phyloP scores from a whole-genome alignment of 2,888 invertebrate genomes.

The Agonopterix alstromeriana region DNA sequence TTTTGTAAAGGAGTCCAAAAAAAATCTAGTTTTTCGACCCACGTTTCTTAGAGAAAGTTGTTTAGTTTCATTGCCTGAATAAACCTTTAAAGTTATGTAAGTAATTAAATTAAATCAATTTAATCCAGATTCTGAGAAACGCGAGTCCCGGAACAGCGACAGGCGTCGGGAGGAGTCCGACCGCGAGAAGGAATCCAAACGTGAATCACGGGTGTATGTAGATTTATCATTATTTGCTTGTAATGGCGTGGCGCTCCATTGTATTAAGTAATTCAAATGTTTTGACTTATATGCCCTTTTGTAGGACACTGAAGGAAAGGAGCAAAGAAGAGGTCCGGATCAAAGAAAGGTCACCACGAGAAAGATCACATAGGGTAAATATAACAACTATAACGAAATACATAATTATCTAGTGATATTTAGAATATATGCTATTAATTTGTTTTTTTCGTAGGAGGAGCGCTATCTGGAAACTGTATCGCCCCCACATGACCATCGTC shows the following conservation, averaged over 20 bases:
- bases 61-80: too few species aligned
- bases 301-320: slow-evolving; percentile 74
- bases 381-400: neutral
- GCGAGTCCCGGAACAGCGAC: slow-evolving; percentile 49
- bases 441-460: slow-evolving; percentile 50
- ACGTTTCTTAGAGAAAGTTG: too few species aligned
- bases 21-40: too few species aligned
- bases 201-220: slow-evolving; percentile 60
- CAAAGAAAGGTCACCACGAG: slow-evolving; percentile 74
- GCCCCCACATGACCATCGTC: slow-evolving; percentile 73
- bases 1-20: too few species aligned
- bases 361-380: slow-evolving; percentile 60
- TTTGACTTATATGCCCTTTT: slow-evolving; percentile 3
- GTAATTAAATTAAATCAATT: neutral
- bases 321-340: slow-evolving; percentile 78
- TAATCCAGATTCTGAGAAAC: slow-evolving; percentile 48
- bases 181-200: slow-evolving; percentile 61
- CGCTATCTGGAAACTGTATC: slow-evolving; percentile 67
- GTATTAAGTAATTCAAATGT: neutral
- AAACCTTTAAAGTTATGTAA: too few species aligned
- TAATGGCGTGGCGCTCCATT: neutral
- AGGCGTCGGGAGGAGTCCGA: slow-evolving; percentile 60
- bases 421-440: neutral
- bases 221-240: neutral
- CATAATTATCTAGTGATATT: neutral